A percentile compares a stretch with the other conserved stretches of the same genome.
Evolutionary conservation across 2,113 vertebrate genomes (phyloP).

Genomic region (Malurus melanocephalus): DNA sequence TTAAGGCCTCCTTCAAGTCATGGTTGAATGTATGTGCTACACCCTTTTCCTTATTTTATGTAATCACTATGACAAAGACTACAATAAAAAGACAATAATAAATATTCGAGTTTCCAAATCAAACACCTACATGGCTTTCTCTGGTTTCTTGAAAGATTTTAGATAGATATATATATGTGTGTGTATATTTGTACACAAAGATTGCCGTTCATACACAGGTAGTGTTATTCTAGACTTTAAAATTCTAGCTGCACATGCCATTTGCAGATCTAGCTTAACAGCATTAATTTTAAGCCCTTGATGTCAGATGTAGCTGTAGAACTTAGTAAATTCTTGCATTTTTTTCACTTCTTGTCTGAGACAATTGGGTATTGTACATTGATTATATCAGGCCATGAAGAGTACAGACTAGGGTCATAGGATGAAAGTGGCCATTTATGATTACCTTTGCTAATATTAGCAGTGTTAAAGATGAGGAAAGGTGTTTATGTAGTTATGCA

Average conservation of each 20-base stretch:
- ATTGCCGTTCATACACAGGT: not conserved
- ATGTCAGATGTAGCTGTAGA: not conserved
- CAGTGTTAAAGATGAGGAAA: not conserved
- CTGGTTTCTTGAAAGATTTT: not conserved
- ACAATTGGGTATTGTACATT: not conserved
- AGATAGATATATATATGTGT: too few species aligned
- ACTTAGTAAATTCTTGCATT: not conserved
- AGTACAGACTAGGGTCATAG: not conserved
- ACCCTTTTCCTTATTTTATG: not conserved
- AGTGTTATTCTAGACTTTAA: not conserved
- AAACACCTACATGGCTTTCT: not conserved
- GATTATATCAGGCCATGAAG: not conserved
- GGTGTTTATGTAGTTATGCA: not conserved
- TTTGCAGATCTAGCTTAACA: not conserved
- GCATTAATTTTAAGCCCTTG: not conserved
- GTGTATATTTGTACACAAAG: too few species aligned
- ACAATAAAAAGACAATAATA: not conserved
- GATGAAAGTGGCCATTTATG: not conserved
- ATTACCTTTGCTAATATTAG: not conserved
- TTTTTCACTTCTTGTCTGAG: not conserved
- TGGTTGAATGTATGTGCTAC: not conserved
- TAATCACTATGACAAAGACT: not conserved
- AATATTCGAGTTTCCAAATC: not conserved
- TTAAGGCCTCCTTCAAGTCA: not conserved
- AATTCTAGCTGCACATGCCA: rapidly evolving